Evolutionary conservation across 2,113 vertebrate genomes (phyloP), one percentile per base, ranked within the genome.

Genomic region (Martes martes): DNA sequence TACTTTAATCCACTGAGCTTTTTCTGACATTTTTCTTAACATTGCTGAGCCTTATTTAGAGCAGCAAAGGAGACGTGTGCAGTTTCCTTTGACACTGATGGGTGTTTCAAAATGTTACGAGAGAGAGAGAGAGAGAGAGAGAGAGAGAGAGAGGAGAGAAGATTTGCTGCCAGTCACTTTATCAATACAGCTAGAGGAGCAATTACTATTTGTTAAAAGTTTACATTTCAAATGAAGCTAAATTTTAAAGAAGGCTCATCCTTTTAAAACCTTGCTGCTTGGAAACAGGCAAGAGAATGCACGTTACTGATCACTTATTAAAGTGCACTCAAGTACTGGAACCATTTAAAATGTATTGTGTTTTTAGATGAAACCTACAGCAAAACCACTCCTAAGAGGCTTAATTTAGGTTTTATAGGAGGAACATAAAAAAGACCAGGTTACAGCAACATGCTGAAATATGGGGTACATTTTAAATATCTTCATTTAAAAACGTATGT

Each of bases 61-160:
- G 93, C 91, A 96, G 97, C 97, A 97, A 98, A 98, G 96, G 97
- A 85, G 89, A 98, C 96, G 96, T 97, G 97, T 87, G 39, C 98
- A 97, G 98, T 98, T 98, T 98, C 97, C 96, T 97, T 98, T 98
- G 98, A 99, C 99, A 98, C 97, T 98, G 98, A 99, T 97, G 98
- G 97, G 98, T 98, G 97, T 98, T 99, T 98, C 94, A 93, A 98
- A 98, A 97, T 96, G 96, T 98, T 96, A 97, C 6, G 2, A 28
- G 6, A 93, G 97, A 67, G 67, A 73, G 67, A 47, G 65, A 33
- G 50, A 31, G 61, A 31, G 52, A 33, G 36, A 24, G 18, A 61
- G 50, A 55, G 26, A 24, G 69, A n/a, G 36, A 23, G 42, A 94
- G 50, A 31, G 82, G 85, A 36, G 85, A 50, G 97, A 94, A 97